Conservation (phyloP, 2,888 invertebrate species). For the Drosophila subquinaria region DNA sequence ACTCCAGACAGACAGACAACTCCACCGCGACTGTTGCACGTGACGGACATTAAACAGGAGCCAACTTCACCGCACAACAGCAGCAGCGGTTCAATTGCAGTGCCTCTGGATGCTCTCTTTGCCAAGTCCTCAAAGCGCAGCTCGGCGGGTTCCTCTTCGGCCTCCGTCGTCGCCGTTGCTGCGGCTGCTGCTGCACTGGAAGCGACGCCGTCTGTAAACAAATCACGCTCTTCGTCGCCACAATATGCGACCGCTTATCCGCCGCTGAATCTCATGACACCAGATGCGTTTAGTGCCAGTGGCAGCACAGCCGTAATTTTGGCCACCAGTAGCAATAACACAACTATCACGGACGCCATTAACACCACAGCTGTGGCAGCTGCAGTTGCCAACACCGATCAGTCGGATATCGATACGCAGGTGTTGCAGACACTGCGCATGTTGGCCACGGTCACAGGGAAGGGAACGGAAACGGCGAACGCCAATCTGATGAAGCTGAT, state of each 20-base stretch:
- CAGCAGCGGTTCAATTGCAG: constrained; percentile 44
- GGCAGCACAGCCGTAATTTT: constrained; percentile 43
- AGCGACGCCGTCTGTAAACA: constrained; percentile 44
- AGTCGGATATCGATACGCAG: constrained; percentile 81
- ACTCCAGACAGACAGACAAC: constrained; percentile 51
- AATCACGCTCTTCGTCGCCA: constrained; percentile 77
- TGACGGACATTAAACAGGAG: constrained; percentile 65
- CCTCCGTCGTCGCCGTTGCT: constrained; percentile 70
- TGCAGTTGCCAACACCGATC: constrained; percentile 20
- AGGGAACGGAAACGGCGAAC: constrained; percentile 75
- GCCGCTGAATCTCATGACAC: constrained; percentile 92
- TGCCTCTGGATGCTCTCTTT: constrained; percentile 75
- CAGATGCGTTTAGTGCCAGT: constrained; percentile 91
- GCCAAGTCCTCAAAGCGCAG: constrained; percentile 66
- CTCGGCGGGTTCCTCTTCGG: constrained; percentile 49
- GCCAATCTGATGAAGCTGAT: constrained; percentile 83
- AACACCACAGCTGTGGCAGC: constrained; percentile 22
- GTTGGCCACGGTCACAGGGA: constrained; percentile 84
- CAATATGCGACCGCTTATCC: constrained; percentile 78
- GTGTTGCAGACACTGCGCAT: constrained; percentile 85
- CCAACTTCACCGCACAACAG: constrained; percentile 51
- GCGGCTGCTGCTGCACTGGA: constrained; percentile 67
- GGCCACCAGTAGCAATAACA: constrained; percentile 46
- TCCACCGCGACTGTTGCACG: constrained; percentile 31
- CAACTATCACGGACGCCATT: constrained; percentile 29